Base-by-base conservation (phyloP, 2,113 vertebrate species). In the Coracopsis vasa region DNA sequence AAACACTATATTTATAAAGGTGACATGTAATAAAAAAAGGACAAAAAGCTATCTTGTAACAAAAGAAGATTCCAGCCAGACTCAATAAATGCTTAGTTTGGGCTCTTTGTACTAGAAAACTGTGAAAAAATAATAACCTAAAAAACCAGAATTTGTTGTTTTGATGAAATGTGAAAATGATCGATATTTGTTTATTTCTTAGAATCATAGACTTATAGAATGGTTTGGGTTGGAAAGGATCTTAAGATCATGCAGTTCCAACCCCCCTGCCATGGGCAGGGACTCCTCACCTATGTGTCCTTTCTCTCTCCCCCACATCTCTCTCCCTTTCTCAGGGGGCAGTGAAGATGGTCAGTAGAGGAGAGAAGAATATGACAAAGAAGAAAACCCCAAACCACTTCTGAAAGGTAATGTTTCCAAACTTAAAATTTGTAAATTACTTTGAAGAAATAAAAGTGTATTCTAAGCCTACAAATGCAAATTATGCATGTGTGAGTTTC, bases 1-100 rank as follows among this genome's bases (percentile, higher is more conserved):
- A 94, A 95, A 94, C 62, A 73, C 20, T 71, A 10, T 80, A 80
- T 87, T 87, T 89, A 48, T 77, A 94, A 96, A 87, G 48, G 1
- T 79, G 71, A 37, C 37, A 39, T 14, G 35, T 61, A 92, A 70
- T 53, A 69, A 81, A 77, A 81, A 88, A 75, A 44, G 25, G 6
- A 67, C 8, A 25, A 77, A 89, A 87, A 31, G 39, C 11, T 2
- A 25, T 77, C 50, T 87, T 82, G 15, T 48, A 81, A 70, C 29
- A 85, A 58, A 89, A 66, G 45, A 77, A 62, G 27, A 65, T 47
- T 80, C 15, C 31, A 86, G 18, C 3, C 29, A 88, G 42, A 81
- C 17, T 69, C 11, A 70, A 58, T 69, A 84, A 66, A 60, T 60
- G 9, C 9, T 74, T 77, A 50, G 4, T 73, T 73, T 66, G 16